Conservation (phyloP, 2,888 invertebrate species). For the Caenorhabditis plicata region DNA sequence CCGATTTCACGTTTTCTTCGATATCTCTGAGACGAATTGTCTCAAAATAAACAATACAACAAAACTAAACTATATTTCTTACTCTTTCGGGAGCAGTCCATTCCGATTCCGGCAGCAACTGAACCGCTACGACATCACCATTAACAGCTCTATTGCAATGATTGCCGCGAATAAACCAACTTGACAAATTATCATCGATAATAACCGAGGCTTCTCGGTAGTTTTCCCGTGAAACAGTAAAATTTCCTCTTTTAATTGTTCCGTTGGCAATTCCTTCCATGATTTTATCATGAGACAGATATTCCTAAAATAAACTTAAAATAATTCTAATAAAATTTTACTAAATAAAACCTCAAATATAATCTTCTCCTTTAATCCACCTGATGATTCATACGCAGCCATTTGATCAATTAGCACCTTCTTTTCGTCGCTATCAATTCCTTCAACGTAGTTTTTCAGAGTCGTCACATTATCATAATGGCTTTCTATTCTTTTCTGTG, state of each 20-base stretch:
- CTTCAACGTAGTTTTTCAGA: constrained; percentile 49
- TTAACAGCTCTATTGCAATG: constrained; percentile 89
- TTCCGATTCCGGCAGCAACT: constrained; percentile 82
- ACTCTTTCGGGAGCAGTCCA: constrained; percentile 78
- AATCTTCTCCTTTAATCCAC: constrained; percentile 1
- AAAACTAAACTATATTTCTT: background rate
- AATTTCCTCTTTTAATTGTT: constrained; percentile 79
- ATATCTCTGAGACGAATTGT: constrained; percentile 42
- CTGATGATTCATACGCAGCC: constrained; percentile 54
- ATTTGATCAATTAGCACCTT: constrained; percentile 83
- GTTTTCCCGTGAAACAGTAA: constrained; percentile 85
- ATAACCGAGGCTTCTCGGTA: constrained; percentile 86
- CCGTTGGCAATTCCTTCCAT: constrained; percentile 80
- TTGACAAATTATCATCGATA: constrained; percentile 73
- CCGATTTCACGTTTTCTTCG: constrained; percentile 38
- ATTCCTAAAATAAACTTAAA: constrained; percentile 72
- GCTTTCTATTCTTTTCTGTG: constrained; percentile 12
- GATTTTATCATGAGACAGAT: constrained; percentile 78
- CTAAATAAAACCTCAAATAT: constrained; percentile 35
- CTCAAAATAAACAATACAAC: constrained; percentile 7
- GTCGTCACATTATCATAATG: constrained; percentile 22
- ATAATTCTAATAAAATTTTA: background rate
- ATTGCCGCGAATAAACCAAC: constrained; percentile 70
- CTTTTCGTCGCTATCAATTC: constrained; percentile 69
- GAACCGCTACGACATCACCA: constrained; percentile 85